Evolutionary conservation across 1,140 invertebrate genomes (phyloP), one percentile per base, ranked within the genome.

Genomic region (Amphibalanus amphitrite): DNA sequence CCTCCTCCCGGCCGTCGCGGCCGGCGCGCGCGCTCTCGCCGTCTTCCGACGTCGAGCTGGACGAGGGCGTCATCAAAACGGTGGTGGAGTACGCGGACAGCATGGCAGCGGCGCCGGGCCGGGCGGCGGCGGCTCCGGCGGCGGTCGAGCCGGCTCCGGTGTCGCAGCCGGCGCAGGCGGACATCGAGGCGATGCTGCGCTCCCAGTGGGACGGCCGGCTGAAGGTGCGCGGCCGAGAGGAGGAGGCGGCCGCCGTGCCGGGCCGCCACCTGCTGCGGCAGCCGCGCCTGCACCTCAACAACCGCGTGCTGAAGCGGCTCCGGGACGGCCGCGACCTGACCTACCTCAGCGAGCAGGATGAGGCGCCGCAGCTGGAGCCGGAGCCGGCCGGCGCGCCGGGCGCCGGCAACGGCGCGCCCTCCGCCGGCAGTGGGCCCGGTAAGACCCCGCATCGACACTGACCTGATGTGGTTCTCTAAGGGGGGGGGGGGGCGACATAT

Each of bases 281-380:
- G 71, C 74, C 77, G n/a, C 70, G 75, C 15, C 72, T 77, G 28
- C 76, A 77, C 29, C 71, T 77, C 26, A 77, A 77, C 67, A 76
- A 76, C 69, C 70, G 72, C 33, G 73, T 73, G 17, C 69, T 76
- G 28, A 75, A 74, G 71, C 72, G 76, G 28, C 67, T 76, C 8
- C 72, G 75, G 8, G 40, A 76, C 47, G 26, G 38, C 26, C 38
- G 47, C 33, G 70, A 68, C 28, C 65, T 67, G 6, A 26, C 26
- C 28, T 67, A 67, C 28, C 65, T 67, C 65, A 28, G 65, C n/a
- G 65, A 67, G n/a, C 65, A 67, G 28, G 28, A 67, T 3, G 47
- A 59, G 47, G 47, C 47, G 10, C 47, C 47, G 17, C 13, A 59
- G 47, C 6, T 1, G 47, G 47, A 13, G 13, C 10, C 3, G 47